A percentile compares a stretch with the other conserved stretches of the same genome.
phyloP scores from a whole-genome alignment of 1,140 invertebrate genomes.

The Magallana angulata region DNA sequence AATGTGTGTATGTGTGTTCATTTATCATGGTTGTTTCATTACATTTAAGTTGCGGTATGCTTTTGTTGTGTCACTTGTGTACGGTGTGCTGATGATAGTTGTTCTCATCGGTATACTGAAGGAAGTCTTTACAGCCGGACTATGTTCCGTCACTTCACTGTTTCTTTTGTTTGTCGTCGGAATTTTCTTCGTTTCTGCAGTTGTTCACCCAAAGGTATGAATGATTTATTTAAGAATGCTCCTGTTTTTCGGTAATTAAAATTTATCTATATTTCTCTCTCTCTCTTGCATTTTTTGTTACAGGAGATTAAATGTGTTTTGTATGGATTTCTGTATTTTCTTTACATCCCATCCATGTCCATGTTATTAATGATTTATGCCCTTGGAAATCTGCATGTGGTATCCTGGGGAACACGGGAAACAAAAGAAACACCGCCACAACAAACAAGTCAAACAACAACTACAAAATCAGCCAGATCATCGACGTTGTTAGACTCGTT shows the following conservation, averaged over 20 bases:
- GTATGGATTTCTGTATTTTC: slow-evolving; percentile 91
- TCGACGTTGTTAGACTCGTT: not conserved
- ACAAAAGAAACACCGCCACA: slow-evolving; percentile 85
- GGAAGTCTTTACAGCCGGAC: slow-evolving; percentile 70
- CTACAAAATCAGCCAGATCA: not conserved
- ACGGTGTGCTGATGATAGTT: slow-evolving; percentile 77
- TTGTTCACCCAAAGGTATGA: slow-evolving; percentile 89
- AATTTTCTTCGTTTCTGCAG: slow-evolving; percentile 85
- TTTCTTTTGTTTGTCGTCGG: slow-evolving; percentile 74
- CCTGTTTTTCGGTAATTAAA: no score
- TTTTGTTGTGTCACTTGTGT: slow-evolving; percentile 65
- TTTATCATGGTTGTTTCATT: no score
- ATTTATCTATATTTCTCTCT: no score
- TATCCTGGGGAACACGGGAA: slow-evolving; percentile 95
- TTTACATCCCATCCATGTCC: slow-evolving; percentile 96
- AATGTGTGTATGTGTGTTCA: no score
- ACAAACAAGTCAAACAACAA: no score
- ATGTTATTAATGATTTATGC: slow-evolving; percentile 94
- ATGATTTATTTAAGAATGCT: no score
- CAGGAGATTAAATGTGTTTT: no score
- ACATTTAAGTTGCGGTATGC: no score
- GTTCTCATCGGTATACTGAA: slow-evolving; percentile 74
- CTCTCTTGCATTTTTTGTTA: no score
- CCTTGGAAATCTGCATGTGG: slow-evolving; percentile 93
- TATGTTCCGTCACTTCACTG: slow-evolving; percentile 74